Percentiles rank a stretch among this genome's conserved stretches.
These are phyloP conservation scores for Tipula unca DNA, from an alignment of 2,888 invertebrate species.

Conservation along the genomic window DNA sequence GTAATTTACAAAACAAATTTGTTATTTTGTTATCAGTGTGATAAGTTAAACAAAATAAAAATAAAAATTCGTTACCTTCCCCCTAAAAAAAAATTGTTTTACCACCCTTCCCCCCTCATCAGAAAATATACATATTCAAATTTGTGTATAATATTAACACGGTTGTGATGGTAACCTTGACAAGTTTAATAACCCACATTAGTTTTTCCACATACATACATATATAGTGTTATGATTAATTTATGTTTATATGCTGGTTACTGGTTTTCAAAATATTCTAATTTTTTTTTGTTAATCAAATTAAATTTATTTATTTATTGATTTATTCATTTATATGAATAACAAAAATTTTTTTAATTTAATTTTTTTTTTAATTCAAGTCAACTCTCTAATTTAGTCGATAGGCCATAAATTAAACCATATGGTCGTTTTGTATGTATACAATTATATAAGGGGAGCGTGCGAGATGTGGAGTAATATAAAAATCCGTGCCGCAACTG, in stretches of 20 bases:
- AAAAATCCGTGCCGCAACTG: not conserved
- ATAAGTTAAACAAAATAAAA: not conserved
- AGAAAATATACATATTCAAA: too few species aligned
- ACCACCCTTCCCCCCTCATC: not conserved
- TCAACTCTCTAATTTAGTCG: not conserved
- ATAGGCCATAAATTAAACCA: not conserved
- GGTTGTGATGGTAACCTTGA: constrained; percentile 4
- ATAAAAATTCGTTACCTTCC: not conserved
- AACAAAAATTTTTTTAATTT: not conserved
- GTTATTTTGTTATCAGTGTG: not conserved
- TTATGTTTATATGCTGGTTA: not conserved
- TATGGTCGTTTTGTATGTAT: not conserved
- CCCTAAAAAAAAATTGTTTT: not conserved
- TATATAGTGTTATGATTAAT: not conserved
- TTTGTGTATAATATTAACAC: not conserved
- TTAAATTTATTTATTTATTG: not conserved
- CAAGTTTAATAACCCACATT: constrained; percentile 14
- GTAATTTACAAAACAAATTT: constrained; percentile 31
- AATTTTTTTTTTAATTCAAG: too few species aligned
- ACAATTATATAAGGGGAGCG: not conserved
- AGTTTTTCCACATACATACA: not conserved
- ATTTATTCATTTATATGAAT: not conserved
- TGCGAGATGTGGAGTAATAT: not conserved
- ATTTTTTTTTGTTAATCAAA: not conserved
- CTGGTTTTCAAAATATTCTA: not conserved